Evolutionary conservation across 2,888 invertebrate species (phyloP), one percentile per base, ranked within the genome.

Genomic region (Parascotia fuliginaria): DNA sequence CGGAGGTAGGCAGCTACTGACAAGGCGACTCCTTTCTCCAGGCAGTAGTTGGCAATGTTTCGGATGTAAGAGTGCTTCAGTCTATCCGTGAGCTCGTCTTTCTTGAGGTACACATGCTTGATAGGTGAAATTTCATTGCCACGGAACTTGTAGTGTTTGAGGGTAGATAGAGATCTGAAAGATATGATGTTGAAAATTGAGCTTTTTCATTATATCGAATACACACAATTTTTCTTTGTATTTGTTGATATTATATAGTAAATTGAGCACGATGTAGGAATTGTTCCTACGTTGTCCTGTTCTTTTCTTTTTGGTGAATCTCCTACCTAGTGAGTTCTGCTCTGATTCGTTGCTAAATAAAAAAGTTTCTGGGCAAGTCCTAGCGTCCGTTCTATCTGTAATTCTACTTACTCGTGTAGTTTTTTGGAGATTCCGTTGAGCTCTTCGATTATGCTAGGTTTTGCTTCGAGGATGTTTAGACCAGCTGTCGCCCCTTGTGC

Each of bases 401-500:
- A n/a, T n/a, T n/a, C n/a, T n/a, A 9, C 36, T 47, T 24, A 93
- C 76, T 80, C 77, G 72, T 97, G 95, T 40, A 97, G 77, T 45
- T 87, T 85, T 42, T 81, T 78, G 27, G 95, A 94, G 55, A 92
- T 93, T 0, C 92, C 79, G 44, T 93, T 93, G 12, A 98, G 87
- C 43, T 94, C 92, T 0, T 75, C 59, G 56, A 98, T 93, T 22
- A 96, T 89, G 9, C 84, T 75, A 0, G 96, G 95, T 32, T 94
- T 92, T 0, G 93, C 86, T 69, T 96, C 95, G 55, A 98, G 93
- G 0, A 96, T 92, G 61, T 96, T 94, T 0, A 99, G 81, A 0
- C 97, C 96, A 2, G 94, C 94, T 47, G 96, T 96, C 5, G 98
- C 98, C 0, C 98, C 97, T 49, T 97, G 95, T 0, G 98, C 96